Evolutionary conservation across 2,797 vertebrate genomes (phyloP), one percentile per base, ranked within the genome.

Genomic region (Acestrorhynchus altus): DNA sequence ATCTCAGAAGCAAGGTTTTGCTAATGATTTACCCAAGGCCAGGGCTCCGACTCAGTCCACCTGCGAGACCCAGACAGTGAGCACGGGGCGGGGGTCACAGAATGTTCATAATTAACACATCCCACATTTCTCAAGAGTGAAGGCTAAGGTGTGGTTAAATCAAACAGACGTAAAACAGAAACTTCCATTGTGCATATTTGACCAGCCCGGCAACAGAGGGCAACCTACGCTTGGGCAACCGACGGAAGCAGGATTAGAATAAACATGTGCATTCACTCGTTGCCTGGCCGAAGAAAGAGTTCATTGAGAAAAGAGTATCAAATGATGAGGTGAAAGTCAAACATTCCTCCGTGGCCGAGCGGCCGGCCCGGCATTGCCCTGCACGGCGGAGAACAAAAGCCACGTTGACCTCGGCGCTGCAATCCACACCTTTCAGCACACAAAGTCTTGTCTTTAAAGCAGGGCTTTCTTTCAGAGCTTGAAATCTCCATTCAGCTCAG

Each of bases 11-110:
- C 15, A 7, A 65, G 28, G 22, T 56, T 24, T 31, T 60, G 67
- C 69, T 81, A 85, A 85, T 83, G 68, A 85, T 85, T 85, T 81
- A 85, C 81, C 81, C 78, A 76, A 66, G 78, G 51, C 59, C 46
- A 73, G 68, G 44, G 44, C 63, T 69, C 49, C 64, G 49, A 74
- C 80, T 35, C 46, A 47, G 26, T 70, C 57, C 28, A 56, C 49
- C 78, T 54, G 39, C 65, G 26, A 49, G 66, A 70, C n/a, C 49
- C 49, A 70, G 67, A 69, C 66, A 52, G 47, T 24, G 63, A 65
- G 40, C 13, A 7, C 1, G 28, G 49, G 47, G 66, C 6, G n/a
- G 66, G 66, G 66, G 26, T 52, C 47, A 52, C 31, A 11, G 4
- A 70, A 31, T 47, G 78, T 80, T 74, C 72, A 75, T 80, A 80